phyloP scores from a whole-genome alignment of 1,140 invertebrate genomes.

The Ooceraea biroi region DNA sequence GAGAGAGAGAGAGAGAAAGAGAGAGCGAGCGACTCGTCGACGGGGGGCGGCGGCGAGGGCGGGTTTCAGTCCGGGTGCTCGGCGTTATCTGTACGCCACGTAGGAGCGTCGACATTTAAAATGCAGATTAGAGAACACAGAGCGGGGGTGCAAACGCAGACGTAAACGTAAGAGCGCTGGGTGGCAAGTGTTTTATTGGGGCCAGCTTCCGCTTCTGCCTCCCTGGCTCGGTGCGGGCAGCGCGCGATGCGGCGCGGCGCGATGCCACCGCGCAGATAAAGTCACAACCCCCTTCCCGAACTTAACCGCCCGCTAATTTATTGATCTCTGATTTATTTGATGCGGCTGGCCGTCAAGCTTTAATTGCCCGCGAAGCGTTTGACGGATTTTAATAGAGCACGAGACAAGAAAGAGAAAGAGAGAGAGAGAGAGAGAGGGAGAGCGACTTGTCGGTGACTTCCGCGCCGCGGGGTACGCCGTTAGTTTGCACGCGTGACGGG shows the following conservation, averaged over 20 bases:
- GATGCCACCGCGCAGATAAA: slow-evolving; percentile 76
- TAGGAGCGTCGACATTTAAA: slow-evolving; percentile 75
- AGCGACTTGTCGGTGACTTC: not conserved
- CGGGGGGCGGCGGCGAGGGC: not conserved
- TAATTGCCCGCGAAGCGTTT: slow-evolving; percentile 72
- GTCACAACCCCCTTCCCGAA: slow-evolving; percentile 62
- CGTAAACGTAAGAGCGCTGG: slow-evolving; percentile 74
- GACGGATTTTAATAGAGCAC: slow-evolving; percentile 72
- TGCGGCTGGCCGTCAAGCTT: slow-evolving; percentile 62
- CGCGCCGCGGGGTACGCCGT: not conserved
- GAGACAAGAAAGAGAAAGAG: not conserved
- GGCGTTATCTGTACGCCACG: slow-evolving; percentile 65
- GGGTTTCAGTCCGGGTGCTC: slow-evolving; percentile 45
- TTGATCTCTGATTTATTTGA: slow-evolving; percentile 79
- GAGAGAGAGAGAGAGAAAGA: slow-evolving; percentile 22
- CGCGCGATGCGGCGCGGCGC: slow-evolving; percentile 49
- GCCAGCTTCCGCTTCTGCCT: slow-evolving; percentile 73
- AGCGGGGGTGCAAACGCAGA: slow-evolving; percentile 68
- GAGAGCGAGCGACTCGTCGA: slow-evolving; percentile 31
- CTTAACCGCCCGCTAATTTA: slow-evolving; percentile 78
- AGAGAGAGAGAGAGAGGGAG: too few species aligned
- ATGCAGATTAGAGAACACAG: slow-evolving; percentile 78
- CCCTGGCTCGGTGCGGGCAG: slow-evolving; percentile 24
- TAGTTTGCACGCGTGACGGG: not conserved
- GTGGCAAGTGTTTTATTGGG: slow-evolving; percentile 79